Evolutionary conservation across 2,888 invertebrate species (phyloP).

Genomic region (Carcina quercana): DNA sequence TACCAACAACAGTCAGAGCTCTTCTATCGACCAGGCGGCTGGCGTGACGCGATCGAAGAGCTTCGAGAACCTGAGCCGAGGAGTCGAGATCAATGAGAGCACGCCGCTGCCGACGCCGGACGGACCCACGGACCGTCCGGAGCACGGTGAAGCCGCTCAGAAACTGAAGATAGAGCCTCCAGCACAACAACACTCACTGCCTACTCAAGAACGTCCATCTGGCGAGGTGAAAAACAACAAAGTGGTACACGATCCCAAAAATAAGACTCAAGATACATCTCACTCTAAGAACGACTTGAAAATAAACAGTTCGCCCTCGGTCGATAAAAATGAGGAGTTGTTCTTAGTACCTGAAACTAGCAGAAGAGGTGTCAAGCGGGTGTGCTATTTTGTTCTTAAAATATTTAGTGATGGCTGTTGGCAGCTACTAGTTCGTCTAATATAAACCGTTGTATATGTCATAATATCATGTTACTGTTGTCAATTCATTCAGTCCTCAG

Average conservation of each 20-base stretch:
- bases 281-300: conserved; percentile 20
- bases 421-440: no score
- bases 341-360: conserved; percentile 24
- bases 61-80: conserved; percentile 41
- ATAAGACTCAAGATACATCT: conserved; percentile 31
- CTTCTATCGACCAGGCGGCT: conserved; percentile 32
- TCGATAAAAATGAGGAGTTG: conserved; percentile 23
- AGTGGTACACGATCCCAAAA: conserved; percentile 38
- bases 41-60: conserved; percentile 48
- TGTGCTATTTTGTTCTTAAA: conserved; percentile 30
- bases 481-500: no score
- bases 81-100: conserved; percentile 41
- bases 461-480: no score
- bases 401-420: no score
- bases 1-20: conserved; percentile 41
- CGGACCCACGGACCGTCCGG: conserved; percentile 33
- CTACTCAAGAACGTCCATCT: conserved; percentile 10
- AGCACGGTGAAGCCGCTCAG: conserved; percentile 19
- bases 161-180: conserved; percentile 26
- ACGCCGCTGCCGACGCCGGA: conserved; percentile 45
- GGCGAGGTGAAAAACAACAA: conserved; percentile 29
- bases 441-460: no score
- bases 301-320: conserved; percentile 21
- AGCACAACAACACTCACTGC: conserved; percentile 14
- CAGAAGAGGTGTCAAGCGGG: conserved; percentile 57